Conservation (phyloP, 2,797 vertebrate species). For the Stomatorhinus walkeri region DNA sequence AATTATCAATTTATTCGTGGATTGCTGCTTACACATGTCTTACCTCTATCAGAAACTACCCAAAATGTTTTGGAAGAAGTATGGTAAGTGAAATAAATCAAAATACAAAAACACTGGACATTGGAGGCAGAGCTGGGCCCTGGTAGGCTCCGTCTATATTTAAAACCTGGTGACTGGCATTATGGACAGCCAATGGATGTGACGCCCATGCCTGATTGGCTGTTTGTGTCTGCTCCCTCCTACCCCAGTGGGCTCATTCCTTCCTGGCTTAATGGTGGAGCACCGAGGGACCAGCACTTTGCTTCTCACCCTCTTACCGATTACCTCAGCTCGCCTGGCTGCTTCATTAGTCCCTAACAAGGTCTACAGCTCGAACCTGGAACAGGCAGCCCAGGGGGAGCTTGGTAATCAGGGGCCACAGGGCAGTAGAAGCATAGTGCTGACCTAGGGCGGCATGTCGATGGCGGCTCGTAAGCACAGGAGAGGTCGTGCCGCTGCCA, state of each 20-base stretch:
- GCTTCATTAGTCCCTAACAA: constrained; percentile 11
- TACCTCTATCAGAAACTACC: neutral
- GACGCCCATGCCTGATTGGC: neutral
- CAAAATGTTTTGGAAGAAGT: neutral
- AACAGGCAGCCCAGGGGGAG: neutral
- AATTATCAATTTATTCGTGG: neutral
- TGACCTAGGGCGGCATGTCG: neutral
- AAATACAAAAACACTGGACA: neutral
- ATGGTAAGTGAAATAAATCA: neutral
- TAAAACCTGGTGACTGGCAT: neutral
- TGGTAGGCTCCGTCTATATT: neutral
- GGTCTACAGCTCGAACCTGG: neutral
- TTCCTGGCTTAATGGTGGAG: neutral
- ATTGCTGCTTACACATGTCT: neutral
- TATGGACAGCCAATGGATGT: neutral
- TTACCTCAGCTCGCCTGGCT: neutral
- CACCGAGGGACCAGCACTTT: neutral
- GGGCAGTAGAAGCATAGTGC: neutral
- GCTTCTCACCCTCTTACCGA: constrained; percentile 1
- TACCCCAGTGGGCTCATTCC: neutral
- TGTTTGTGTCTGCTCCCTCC: neutral
- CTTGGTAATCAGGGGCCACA: neutral
- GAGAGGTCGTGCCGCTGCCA: neutral
- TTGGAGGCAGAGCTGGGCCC: neutral
- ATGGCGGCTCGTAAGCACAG: neutral